Conservation (phyloP, 2,888 invertebrate genomes). For the Lomographa bimaculata region DNA sequence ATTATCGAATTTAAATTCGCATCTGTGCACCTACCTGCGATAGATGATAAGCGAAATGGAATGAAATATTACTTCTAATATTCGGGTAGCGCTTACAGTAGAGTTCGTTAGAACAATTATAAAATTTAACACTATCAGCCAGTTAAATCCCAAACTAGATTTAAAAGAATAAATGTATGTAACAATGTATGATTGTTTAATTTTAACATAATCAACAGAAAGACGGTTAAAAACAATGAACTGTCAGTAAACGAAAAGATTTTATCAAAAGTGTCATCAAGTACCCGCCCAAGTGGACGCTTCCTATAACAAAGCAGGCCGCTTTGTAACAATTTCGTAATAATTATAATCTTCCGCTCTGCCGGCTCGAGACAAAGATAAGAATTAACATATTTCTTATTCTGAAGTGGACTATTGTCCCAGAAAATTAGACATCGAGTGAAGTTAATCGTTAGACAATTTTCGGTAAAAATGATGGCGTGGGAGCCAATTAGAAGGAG, state of each 20-base stretch:
- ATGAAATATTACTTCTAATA: no score
- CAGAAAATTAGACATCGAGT: slow-evolving; percentile 72
- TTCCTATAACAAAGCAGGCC: slow-evolving; percentile 55
- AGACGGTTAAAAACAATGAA: neutral
- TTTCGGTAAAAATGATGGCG: slow-evolving; percentile 69
- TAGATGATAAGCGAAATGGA: no score
- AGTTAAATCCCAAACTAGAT: no score
- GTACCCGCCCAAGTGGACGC: slow-evolving; percentile 44
- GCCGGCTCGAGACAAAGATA: slow-evolving; percentile 70
- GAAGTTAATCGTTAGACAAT: slow-evolving; percentile 67
- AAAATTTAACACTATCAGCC: no score
- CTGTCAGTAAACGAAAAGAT: slow-evolving; percentile 35
- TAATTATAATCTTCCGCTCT: slow-evolving; percentile 81
- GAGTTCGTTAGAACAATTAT: no score
- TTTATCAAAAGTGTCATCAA: slow-evolving; percentile 48
- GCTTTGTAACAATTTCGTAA: slow-evolving; percentile 64
- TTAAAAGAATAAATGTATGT: no score
- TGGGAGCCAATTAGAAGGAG: slow-evolving; percentile 64
- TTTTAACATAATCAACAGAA: no score
- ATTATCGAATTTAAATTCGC: no score
- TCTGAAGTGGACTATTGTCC: slow-evolving; percentile 72
- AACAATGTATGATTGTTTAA: no score
- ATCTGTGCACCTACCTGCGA: no score
- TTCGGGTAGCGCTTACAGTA: no score
- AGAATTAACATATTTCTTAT: slow-evolving; percentile 79